Conservation (phyloP, 2,113 vertebrate genomes). For the Halichoeres trimaculatus region DNA sequence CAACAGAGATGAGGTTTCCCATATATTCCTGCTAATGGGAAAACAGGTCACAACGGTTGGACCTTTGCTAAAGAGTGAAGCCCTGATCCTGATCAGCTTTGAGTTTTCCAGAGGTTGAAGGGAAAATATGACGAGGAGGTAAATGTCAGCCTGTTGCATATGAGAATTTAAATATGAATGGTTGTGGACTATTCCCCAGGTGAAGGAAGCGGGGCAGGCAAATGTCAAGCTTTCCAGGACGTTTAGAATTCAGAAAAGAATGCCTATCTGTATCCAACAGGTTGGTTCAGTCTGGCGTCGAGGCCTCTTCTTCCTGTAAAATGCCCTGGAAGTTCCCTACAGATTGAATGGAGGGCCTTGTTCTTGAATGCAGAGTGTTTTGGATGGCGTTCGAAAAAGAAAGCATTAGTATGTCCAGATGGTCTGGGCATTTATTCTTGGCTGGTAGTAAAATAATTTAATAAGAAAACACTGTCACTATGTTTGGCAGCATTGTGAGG, state of each 20-base stretch:
- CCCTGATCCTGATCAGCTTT: background rate
- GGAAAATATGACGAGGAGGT: background rate
- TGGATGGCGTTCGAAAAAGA: constrained; percentile 30
- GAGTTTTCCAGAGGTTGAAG: background rate
- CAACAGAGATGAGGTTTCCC: background rate
- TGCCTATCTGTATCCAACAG: constrained; percentile 44
- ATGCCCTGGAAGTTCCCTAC: constrained; percentile 21
- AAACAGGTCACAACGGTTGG: background rate
- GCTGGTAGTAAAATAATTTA: constrained; percentile 31
- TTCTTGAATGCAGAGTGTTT: constrained; percentile 18
- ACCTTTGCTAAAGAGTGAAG: background rate
- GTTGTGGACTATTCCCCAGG: constrained; percentile 24
- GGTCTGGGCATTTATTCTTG: constrained; percentile 54
- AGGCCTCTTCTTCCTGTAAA: constrained; percentile 11
- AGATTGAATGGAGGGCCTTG: constrained; percentile 38
- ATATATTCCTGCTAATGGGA: constrained; percentile 1
- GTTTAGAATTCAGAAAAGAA: constrained; percentile 19
- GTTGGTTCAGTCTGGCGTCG: constrained; percentile 29
- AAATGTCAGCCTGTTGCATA: constrained; percentile 45
- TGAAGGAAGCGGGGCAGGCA: constrained; percentile 18
- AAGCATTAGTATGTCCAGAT: constrained; percentile 54
- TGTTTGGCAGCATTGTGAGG: constrained; percentile 28
- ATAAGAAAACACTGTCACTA: constrained; percentile 50
- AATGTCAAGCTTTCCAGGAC: constrained; percentile 43
- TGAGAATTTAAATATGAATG: constrained; percentile 48